Evolutionary conservation across 2,888 invertebrate genomes (phyloP).

Genomic region (Melieria omissa): DNA sequence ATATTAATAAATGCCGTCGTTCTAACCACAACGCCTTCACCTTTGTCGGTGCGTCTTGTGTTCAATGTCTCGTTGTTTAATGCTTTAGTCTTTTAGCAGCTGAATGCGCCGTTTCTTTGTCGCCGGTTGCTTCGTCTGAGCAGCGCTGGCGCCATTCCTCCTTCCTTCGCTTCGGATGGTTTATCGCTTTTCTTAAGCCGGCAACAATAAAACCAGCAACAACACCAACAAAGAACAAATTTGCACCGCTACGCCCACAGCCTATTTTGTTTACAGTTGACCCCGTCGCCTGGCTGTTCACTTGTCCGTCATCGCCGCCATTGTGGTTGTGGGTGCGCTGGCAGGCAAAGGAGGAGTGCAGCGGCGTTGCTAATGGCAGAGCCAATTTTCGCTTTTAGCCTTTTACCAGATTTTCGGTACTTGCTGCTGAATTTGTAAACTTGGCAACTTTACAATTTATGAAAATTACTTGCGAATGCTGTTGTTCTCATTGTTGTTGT

Average conservation of each 20-base stretch:
- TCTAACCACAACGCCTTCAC: no score
- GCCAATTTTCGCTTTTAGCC: conserved; percentile 35
- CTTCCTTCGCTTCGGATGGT: not conserved
- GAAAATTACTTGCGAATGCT: conserved; percentile 45
- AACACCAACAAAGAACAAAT: not conserved
- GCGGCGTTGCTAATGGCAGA: conserved; percentile 32
- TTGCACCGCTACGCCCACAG: not conserved
- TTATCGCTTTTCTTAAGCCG: not conserved
- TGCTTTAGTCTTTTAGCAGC: no score
- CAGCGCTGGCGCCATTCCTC: no score
- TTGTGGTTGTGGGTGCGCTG: no score
- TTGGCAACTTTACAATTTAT: conserved; percentile 50
- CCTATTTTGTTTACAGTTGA: not conserved
- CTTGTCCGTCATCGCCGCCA: no score
- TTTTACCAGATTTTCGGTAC: conserved; percentile 9
- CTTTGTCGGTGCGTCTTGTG: no score
- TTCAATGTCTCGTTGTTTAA: no score
- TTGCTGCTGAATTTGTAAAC: conserved; percentile 19
- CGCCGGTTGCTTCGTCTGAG: no score
- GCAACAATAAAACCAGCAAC: not conserved
- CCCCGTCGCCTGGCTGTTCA: not conserved
- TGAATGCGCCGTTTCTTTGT: no score
- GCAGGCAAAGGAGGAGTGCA: not conserved
- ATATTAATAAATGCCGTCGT: no score
- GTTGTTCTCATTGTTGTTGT: conserved; percentile 12